Conservation (phyloP, 53 echinoderm and acorn worm species). For the Zoroaster sp. region DNA sequence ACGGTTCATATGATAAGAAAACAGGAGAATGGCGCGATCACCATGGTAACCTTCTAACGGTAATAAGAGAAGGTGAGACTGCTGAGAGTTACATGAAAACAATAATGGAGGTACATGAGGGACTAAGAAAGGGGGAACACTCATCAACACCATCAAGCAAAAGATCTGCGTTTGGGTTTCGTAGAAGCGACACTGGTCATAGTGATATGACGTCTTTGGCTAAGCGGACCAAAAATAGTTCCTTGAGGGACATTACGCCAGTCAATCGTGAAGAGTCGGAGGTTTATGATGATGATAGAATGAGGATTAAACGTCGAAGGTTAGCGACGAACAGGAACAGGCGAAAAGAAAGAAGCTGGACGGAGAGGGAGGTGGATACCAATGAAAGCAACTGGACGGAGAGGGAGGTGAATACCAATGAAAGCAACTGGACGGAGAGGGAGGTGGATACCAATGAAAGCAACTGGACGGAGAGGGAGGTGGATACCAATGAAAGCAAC, state of each 20-base stretch:
- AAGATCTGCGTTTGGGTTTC: constrained; percentile 42
- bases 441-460: no score
- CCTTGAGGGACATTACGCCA: neutral
- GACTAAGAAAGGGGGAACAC: neutral
- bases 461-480: no score
- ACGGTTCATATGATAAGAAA: constrained; percentile 75
- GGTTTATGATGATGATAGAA: neutral
- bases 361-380: neutral
- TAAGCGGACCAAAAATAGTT: neutral
- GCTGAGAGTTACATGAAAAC: constrained; percentile 50
- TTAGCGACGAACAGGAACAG: neutral
- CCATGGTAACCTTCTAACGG: constrained; percentile 56
- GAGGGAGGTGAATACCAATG: no score
- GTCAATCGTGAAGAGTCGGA: neutral
- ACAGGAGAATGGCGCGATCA: constrained; percentile 70
- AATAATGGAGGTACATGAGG: constrained; percentile 13
- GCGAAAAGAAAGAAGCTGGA: neutral
- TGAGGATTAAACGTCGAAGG: neutral
- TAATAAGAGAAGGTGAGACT: constrained; percentile 26
- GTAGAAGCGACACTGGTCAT: constrained; percentile 21
- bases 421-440: no score
- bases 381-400: no score
- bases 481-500: no score
- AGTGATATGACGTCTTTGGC: neutral
- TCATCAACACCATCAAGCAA: neutral